phyloP scores from a whole-genome alignment of 1,140 invertebrate species.

The Laupala kohalensis region DNA sequence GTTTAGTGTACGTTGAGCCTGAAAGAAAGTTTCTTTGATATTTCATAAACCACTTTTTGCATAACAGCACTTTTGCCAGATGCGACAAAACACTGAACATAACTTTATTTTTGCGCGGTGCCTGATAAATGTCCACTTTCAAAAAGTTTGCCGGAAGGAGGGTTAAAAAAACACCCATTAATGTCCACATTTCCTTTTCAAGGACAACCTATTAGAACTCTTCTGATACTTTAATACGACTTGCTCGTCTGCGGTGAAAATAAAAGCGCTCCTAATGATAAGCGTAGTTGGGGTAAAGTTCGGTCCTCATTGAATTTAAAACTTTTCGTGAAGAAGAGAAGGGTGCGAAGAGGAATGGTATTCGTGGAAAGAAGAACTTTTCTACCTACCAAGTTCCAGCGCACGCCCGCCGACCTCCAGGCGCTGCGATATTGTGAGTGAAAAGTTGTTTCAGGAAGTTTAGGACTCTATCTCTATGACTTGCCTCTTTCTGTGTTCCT shows the following conservation, averaged over 20 bases:
- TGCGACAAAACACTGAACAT: no score
- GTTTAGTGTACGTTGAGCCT: no score
- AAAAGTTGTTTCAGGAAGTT: neutral
- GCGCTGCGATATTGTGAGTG: neutral
- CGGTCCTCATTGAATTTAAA: neutral
- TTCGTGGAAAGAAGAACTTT: neutral
- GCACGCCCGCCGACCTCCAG: neutral
- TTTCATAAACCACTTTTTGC: no score
- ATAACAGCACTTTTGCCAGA: no score
- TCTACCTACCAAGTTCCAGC: neutral
- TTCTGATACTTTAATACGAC: neutral
- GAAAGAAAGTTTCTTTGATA: no score
- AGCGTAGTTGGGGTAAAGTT: neutral
- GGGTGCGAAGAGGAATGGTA: neutral
- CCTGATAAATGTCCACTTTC: neutral
- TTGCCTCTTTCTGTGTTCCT: neutral
- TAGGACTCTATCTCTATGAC: neutral
- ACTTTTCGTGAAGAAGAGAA: neutral
- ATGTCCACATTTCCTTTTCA: neutral
- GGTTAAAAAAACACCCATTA: neutral
- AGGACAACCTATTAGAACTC: neutral
- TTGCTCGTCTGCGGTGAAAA: neutral
- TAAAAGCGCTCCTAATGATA: neutral
- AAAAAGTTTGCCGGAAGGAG: no score
- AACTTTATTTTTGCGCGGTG: no score